phyloP scores from a whole-genome alignment of 92 coral and sea anemone genomes.

The Galaxea fascicularis region DNA sequence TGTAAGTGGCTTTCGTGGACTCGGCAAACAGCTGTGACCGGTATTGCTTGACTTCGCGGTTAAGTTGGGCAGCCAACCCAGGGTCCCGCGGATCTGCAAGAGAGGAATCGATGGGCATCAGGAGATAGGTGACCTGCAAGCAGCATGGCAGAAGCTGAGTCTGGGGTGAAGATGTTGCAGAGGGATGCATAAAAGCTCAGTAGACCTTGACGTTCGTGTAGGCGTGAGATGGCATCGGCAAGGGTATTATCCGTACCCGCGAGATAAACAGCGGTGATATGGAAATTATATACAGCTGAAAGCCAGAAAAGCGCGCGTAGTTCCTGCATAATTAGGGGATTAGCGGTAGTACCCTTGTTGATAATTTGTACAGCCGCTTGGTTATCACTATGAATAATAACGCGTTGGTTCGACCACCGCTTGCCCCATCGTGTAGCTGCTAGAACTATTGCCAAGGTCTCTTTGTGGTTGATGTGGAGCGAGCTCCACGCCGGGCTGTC shows the following conservation, averaged over 20 bases:
- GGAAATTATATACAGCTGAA: slow-evolving; percentile 50
- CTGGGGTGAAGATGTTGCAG: slow-evolving; percentile 6
- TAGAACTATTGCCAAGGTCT: slow-evolving; percentile 46
- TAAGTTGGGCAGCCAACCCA: slow-evolving; percentile 34
- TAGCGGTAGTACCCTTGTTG: slow-evolving; percentile 65
- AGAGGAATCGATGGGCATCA: slow-evolving; percentile 32
- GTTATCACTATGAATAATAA: slow-evolving; percentile 59
- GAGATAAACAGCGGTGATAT: slow-evolving; percentile 46
- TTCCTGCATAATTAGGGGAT: slow-evolving; percentile 47
- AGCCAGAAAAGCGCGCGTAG: slow-evolving; percentile 64
- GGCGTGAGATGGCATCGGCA: slow-evolving; percentile 37
- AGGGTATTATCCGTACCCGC: slow-evolving; percentile 26
- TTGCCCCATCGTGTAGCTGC: slow-evolving; percentile 56
- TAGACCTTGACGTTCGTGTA: slow-evolving; percentile 17
- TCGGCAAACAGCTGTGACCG: slow-evolving; percentile 48
- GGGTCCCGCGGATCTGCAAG: slow-evolving; percentile 45
- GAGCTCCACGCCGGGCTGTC: slow-evolving; percentile 24
- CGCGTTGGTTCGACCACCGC: slow-evolving; percentile 48
- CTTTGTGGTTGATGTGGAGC: slow-evolving; percentile 61
- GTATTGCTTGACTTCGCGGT: slow-evolving; percentile 24
- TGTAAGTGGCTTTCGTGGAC: slow-evolving; percentile 47
- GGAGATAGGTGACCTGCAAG: slow-evolving; percentile 25
- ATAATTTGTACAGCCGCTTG: slow-evolving; percentile 57
- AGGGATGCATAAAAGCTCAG: slow-evolving; percentile 26
- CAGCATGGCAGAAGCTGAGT: slow-evolving; percentile 22